Conservation (phyloP, 2,113 vertebrate genomes). For the Leiothrix lutea region DNA sequence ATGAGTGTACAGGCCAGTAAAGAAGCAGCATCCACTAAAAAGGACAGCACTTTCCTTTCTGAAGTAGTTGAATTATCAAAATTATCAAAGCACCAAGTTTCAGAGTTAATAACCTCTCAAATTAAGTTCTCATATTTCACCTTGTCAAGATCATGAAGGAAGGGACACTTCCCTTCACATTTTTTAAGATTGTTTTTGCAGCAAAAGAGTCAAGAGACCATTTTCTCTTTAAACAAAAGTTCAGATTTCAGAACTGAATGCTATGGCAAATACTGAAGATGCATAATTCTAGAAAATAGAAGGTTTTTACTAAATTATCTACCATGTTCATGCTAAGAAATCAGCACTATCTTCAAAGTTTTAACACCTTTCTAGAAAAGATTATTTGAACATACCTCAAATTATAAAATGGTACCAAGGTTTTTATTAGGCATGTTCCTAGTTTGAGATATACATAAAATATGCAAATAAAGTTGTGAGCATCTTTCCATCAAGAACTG, state of each 20-base stretch:
- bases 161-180: not conserved
- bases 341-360: not conserved
- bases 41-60: not conserved
- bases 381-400: not conserved
- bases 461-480: not conserved
- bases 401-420: not conserved
- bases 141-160: not conserved
- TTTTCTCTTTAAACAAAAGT: not conserved
- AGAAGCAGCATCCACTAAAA: not conserved
- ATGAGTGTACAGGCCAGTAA: not conserved
- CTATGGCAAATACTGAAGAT: not conserved
- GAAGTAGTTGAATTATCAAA: not conserved
- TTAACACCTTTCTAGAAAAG: not conserved
- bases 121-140: not conserved
- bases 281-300: not conserved
- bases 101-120: not conserved
- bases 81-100: not conserved
- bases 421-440: not conserved
- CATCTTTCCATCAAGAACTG: not conserved
- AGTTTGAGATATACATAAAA: not conserved
- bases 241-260: not conserved
- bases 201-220: not conserved
- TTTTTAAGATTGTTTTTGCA: not conserved
- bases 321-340: not conserved
- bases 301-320: not conserved